These are phyloP conservation scores for Odocoileus hemionus DNA, from an alignment of 2,113 vertebrate species.

Conservation along the genomic window DNA sequence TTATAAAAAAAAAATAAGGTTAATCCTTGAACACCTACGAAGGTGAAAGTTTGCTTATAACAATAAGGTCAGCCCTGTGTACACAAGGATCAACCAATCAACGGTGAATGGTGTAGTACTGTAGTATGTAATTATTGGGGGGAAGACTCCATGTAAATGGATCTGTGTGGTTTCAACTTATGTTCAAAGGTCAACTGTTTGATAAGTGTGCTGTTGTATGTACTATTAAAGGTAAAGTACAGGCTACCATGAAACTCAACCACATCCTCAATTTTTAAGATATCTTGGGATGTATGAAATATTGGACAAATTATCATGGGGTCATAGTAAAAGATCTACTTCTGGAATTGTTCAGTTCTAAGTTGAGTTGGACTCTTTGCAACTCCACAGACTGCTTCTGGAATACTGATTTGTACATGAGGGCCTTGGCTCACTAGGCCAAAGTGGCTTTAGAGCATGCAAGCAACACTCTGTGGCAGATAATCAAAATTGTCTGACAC, in stretches of 20 bases:
- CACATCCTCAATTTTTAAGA: not conserved
- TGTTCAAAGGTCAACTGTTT: not conserved
- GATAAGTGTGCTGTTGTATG: not conserved
- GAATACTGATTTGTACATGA: not conserved
- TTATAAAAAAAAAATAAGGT: accelerated
- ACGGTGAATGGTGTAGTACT: not conserved
- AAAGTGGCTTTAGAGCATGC: conserved; percentile 49
- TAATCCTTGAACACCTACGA: not conserved
- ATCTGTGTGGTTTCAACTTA: not conserved
- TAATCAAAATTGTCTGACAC: conserved; percentile 76
- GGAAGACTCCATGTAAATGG: not conserved
- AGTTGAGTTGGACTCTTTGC: not conserved
- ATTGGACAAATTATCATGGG: not conserved
- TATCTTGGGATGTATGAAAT: not conserved
- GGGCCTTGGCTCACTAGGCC: not conserved
- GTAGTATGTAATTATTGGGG: not conserved
- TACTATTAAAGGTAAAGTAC: not conserved
- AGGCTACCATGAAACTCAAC: not conserved
- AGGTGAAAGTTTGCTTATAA: not conserved
- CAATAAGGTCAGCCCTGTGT: not conserved
- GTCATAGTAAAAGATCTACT: not conserved
- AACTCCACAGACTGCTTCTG: not conserved
- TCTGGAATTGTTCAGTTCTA: not conserved
- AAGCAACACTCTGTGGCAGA: conserved; percentile 88
- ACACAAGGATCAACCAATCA: not conserved